Base-by-base conservation (phyloP, 30 jellyfish, hydroid and myxozoan species). In the Aurelia coerulea region DNA sequence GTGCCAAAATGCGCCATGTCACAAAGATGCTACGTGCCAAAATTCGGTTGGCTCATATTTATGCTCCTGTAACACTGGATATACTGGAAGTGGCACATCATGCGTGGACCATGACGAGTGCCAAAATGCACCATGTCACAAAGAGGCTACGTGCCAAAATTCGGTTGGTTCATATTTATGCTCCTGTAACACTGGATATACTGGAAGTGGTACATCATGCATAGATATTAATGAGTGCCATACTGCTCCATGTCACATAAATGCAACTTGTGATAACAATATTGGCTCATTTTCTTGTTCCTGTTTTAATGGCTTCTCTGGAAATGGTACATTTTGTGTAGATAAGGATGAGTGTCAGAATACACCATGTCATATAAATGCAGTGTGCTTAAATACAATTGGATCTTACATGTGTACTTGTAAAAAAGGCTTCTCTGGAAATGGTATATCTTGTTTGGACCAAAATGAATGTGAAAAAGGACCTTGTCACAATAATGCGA, bases 131-230 rank as follows among this genome's bases (percentile, higher is more conserved):
- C 50, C 50, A 39, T 39, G 50, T 39, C 50, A 39, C 50, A 39
- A 39, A 1, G 7, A 39, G 3, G 50, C 50, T 39, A 37, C 23
- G 1, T 89, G 97, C 64, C 35, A 37, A 6, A 81, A 89, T 62
- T 62, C 39, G 17, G 32, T 50, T 23, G 93, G 93, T 3, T 72
- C 84, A 23, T 39, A 0, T 2, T 2, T 2, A 2, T 39, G 50
- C 50, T 39, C 50, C 5, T 39, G 50, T 39, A 8, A 39, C 50
- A 1, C 5, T 39, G 50, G 50, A 0, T 39, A 2, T 39, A 2
- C 50, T 23, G 97, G 95, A 31, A 73, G 77, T 83, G 95, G 95
- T 33, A 54, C 63, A 2, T 39, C 50, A 39, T 39, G 50, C 5
- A 8, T 39, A 2, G 50, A 39, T 2, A 1, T 1, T 1, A 32